Conservation (phyloP, 2,113 vertebrate genomes). For the Calcarius ornatus region DNA sequence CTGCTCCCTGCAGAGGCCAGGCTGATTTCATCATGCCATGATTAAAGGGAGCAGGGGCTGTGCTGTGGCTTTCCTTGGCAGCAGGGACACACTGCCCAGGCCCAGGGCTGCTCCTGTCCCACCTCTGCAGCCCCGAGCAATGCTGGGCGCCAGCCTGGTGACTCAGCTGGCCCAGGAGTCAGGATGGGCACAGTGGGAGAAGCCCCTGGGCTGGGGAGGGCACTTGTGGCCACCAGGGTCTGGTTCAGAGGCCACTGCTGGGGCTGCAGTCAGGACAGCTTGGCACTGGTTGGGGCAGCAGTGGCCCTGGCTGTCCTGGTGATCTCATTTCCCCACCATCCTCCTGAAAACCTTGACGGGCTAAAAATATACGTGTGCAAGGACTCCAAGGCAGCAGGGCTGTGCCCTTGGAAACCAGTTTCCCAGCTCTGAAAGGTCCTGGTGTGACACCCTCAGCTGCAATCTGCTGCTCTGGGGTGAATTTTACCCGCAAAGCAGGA, state of each 20-base stretch:
- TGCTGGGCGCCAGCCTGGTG: neutral
- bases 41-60: neutral
- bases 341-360: neutral
- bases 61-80: neutral
- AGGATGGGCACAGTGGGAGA: neutral
- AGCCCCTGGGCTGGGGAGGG: neutral
- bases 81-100: neutral
- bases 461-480: neutral
- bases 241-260: neutral
- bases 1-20: neutral
- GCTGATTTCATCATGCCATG: neutral
- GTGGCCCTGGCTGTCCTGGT: neutral
- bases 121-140: neutral
- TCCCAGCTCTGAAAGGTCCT: neutral
- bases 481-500: neutral
- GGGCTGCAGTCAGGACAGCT: neutral
- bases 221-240: neutral
- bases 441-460: neutral
- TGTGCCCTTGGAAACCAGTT: neutral
- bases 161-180: neutral
- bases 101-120: neutral
- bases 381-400: neutral
- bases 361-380: neutral
- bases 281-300: neutral
- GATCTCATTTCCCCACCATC: neutral